Percentiles rank a stretch among this genome's conserved stretches.
Conservation (phyloP, 2,888 invertebrate genomes). For the Habroteleia sp. region DNA sequence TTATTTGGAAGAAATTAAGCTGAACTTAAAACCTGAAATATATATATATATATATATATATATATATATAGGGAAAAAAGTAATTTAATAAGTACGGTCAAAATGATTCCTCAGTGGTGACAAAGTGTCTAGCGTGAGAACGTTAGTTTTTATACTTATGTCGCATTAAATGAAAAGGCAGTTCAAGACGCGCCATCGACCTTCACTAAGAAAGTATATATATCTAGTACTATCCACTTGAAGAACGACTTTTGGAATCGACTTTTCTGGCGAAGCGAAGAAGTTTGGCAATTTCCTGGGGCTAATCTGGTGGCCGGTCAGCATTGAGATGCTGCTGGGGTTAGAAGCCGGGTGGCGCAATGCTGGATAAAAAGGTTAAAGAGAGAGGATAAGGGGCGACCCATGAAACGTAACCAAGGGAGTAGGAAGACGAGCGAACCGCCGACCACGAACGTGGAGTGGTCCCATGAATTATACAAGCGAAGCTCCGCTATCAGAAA, state of each 20-base stretch:
- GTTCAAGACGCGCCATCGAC: constrained; percentile 67
- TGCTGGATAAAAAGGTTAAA: constrained; percentile 51
- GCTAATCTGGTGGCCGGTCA: constrained; percentile 80
- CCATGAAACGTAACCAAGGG: constrained; percentile 55
- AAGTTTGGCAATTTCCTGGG: constrained; percentile 81
- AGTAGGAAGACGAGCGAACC: constrained; percentile 57
- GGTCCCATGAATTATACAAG: constrained; percentile 80
- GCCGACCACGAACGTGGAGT: constrained; percentile 74
- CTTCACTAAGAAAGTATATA: constrained; percentile 62
- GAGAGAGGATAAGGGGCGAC: constrained; percentile 45
- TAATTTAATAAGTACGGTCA: neutral
- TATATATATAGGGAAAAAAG: too few relatives aligned
- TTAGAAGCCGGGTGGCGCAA: constrained; percentile 64
- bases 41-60: neutral
- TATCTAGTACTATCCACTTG: constrained; percentile 68
- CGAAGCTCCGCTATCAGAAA: constrained; percentile 66
- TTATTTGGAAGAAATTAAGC: too few relatives aligned
- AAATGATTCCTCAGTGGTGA: constrained; percentile 11
- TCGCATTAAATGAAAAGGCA: constrained; percentile 75
- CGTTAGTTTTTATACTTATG: constrained; percentile 54
- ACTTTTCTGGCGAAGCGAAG: constrained; percentile 76
- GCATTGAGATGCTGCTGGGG: constrained; percentile 79
- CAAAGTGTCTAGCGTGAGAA: constrained; percentile 29
- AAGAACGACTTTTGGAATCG: constrained; percentile 78
- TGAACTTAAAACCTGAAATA: too few relatives aligned